phyloP scores from a whole-genome alignment of 2,888 invertebrate species.

The Plebejus melissa region DNA sequence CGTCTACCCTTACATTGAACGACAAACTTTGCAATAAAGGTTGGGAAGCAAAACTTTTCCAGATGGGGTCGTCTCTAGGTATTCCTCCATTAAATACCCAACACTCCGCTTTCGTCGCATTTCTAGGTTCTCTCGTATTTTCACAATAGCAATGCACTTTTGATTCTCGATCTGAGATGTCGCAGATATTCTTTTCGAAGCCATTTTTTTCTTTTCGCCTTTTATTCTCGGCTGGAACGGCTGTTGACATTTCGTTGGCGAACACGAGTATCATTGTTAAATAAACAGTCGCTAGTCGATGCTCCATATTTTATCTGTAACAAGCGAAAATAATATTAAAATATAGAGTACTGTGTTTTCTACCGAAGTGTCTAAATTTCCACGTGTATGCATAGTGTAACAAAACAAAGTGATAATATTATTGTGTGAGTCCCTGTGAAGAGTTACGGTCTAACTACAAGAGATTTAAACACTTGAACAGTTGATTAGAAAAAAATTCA shows the following conservation, averaged over 20 bases:
- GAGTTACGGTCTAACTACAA: too few relatives aligned
- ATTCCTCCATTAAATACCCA: constrained; percentile 86
- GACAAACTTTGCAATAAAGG: constrained; percentile 83
- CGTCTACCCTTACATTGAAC: constrained; percentile 84
- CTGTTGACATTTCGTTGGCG: constrained; percentile 70
- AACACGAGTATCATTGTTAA: constrained; percentile 66
- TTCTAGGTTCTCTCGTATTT: constrained; percentile 69
- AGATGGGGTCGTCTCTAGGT: constrained; percentile 83
- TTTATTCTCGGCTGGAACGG: constrained; percentile 64
- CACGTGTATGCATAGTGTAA: not conserved
- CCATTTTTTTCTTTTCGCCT: constrained; percentile 72
- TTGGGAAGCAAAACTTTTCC: constrained; percentile 87
- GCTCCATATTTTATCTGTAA: constrained; percentile 72
- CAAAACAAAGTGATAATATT: too few relatives aligned
- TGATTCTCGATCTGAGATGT: constrained; percentile 74
- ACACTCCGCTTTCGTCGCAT: constrained; percentile 87
- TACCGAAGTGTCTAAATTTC: not conserved
- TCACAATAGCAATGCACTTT: constrained; percentile 85
- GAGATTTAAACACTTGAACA: too few relatives aligned
- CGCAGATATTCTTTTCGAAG: constrained; percentile 78
- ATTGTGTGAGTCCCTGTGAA: too few relatives aligned
- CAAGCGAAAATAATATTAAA: constrained; percentile 42
- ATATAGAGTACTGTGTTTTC: not conserved
- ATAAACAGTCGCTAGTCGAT: constrained; percentile 62
- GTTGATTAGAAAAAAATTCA: too few relatives aligned